Evolutionary conservation across 2,888 invertebrate species (phyloP), one percentile per base, ranked within the genome.

Genomic region (Coronaproctus castanopsis): DNA sequence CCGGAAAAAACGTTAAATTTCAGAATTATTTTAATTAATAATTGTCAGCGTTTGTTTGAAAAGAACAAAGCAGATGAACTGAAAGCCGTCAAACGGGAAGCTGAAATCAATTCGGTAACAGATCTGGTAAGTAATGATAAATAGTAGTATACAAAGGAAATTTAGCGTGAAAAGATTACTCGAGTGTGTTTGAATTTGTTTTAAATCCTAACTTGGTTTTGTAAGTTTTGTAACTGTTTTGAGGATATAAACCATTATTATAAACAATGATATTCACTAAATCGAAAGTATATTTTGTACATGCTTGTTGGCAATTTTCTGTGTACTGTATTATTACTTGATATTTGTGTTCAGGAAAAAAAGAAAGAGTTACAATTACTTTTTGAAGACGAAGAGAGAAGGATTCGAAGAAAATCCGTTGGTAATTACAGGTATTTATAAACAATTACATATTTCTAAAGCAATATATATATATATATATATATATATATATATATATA

Each of bases 401-500:
- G 80, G 69, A 76, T 86, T 59, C 79, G 90, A 65, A 79, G 85
- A 72, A 81, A 88, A 69, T 90, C 89, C 24, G 85, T 91, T 59
- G 93, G 93, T 69, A 90, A 89, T 69, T 88, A 91, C 60, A 78
- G 90, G 73, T 87, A 83, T n/a, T n/a, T n/a, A n/a, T n/a, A n/a
- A n/a, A n/a, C 21, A 52, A n/a, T n/a, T n/a, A n/a, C n/a, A n/a
- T n/a, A n/a, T n/a, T n/a, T n/a, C n/a, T n/a, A n/a, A n/a, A n/a
- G n/a, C n/a, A n/a, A n/a, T n/a, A n/a, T n/a, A n/a, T n/a, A n/a
- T n/a, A n/a, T n/a, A n/a, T n/a, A n/a, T n/a, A n/a, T n/a, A n/a
- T n/a, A n/a, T n/a, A n/a, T n/a, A n/a, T n/a, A n/a, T n/a, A n/a
- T n/a, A n/a, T n/a, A n/a, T n/a, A n/a, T n/a, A n/a, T n/a, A n/a